Base-by-base conservation (phyloP, 35 echinoderm and acorn worm genomes). In the Patiria miniata region DNA sequence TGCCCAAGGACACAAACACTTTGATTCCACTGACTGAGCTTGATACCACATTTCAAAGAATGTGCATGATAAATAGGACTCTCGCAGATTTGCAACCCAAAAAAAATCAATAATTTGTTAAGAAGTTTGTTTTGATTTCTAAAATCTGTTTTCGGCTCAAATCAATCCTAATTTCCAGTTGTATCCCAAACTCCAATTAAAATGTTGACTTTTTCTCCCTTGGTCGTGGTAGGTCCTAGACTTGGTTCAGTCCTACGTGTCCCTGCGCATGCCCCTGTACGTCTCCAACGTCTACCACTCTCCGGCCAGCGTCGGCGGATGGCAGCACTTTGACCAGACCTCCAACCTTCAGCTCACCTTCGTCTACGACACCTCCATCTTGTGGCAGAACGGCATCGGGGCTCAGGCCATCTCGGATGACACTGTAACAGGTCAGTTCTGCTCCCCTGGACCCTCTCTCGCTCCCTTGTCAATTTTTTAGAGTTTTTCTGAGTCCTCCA, bases 271-370 rank as follows among this genome's bases (percentile, higher is more conserved):
- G 7, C 96, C 89, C 10, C 84, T 92, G 28, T 99, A 92, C 26
- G 93, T 99, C 30, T 99, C 96, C 7, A 94, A 95, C 57, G 94
- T 99, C 60, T 99, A 92, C 93, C 93, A 99, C 79, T 99, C 96
- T 39, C 96, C 96, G 12, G 96, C 87, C 33, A 93, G 83, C 26
- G 89, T 84, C 8, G 96, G 96, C 39, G 96, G 96, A 61, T 99
- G 96, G 96, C 88, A 99, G 73, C 96, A 99, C 83, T 99, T 99
- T 99, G 96, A 99, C 87, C 93, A 95, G 53, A 85, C 85, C 47
- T 99, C 96, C 30, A 86, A 94, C 76, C 87, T 99, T 50, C 92
- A 94, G 79, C 87, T 99, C 39, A 99, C 96, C 39, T 99, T 99
- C 34, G 90, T 92, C 60, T 99, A 99, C 51, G 96, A 99, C 83